Conservation (phyloP, 2,888 invertebrate species). For the Tachina lurida region DNA sequence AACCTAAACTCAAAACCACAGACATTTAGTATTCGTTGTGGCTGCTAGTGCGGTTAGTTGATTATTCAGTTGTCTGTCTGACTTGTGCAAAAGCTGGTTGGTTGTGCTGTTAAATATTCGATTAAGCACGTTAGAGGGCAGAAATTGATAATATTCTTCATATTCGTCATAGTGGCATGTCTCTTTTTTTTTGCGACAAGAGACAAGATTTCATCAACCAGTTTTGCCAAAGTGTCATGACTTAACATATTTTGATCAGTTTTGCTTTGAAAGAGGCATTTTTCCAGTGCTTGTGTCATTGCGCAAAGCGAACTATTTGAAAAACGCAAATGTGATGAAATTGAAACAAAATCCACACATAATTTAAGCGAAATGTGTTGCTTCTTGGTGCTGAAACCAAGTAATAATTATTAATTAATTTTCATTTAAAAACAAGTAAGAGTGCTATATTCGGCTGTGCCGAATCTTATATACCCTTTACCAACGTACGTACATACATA, state of each 20-base stretch:
- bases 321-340: neutral
- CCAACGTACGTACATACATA: too few species aligned
- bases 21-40: neutral
- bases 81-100: conserved; percentile 24
- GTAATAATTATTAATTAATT: too few species aligned
- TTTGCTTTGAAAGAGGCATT: neutral
- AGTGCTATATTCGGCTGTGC: too few species aligned
- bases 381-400: too few species aligned
- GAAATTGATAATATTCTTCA: conserved; percentile 9
- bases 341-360: conserved; percentile 6
- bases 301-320: conserved; percentile 1
- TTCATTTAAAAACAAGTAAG: too few species aligned
- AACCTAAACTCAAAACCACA: neutral
- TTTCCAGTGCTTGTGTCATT: neutral
- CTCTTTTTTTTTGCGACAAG: neutral
- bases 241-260: conserved; percentile 33
- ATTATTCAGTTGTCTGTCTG: conserved; percentile 8
- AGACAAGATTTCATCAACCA: conserved; percentile 46
- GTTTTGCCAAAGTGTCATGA: conserved; percentile 57
- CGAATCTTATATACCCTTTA: too few species aligned
- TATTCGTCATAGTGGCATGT: conserved; percentile 22
- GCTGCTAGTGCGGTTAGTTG: neutral
- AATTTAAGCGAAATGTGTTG: too few species aligned
- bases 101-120: neutral
- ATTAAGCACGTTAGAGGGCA: neutral